Conservation (phyloP, 2,888 invertebrate genomes). For the Diarsia rubi region DNA sequence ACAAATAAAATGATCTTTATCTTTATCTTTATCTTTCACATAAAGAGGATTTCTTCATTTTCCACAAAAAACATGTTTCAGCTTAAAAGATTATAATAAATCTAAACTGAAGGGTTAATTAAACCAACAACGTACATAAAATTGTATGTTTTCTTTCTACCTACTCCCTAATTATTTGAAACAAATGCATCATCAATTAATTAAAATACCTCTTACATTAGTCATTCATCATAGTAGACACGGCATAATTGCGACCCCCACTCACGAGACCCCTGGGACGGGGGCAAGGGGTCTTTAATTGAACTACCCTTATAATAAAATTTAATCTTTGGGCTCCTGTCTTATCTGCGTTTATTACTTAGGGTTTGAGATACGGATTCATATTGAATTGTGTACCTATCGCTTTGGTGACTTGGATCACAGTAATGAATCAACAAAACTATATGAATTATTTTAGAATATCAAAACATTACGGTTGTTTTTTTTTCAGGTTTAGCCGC, state of each 20-base stretch:
- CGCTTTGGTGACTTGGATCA: not conserved
- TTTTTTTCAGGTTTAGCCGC: too few species aligned
- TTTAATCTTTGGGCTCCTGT: conserved; percentile 65
- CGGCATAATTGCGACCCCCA: conserved; percentile 62
- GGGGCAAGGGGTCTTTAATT: conserved; percentile 56
- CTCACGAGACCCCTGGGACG: conserved; percentile 63
- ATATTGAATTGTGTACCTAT: conserved; percentile 52
- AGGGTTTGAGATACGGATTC: conserved; percentile 55
- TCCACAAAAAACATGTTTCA: not conserved
- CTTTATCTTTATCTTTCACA: too few species aligned
- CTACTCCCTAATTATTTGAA: conserved; percentile 22
- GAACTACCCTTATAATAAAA: conserved; percentile 71
- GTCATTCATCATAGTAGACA: conserved; percentile 63
- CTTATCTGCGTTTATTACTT: conserved; percentile 68
- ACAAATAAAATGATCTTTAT: too few species aligned
- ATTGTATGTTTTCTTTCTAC: not conserved
- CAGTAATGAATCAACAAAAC: not conserved
- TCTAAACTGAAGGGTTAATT: conserved; percentile 17
- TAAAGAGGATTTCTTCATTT: not conserved
- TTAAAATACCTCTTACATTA: conserved; percentile 59
- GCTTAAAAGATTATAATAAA: conserved; percentile 25
- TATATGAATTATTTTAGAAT: not conserved
- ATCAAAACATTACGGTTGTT: not conserved
- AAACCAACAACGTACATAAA: not conserved
- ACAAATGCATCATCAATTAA: conserved; percentile 64